Percentiles rank a stretch among this genome's conserved stretches.
Evolutionary conservation across 2,113 vertebrate species (phyloP).

Genomic region (Connochaetes taurinus): DNA sequence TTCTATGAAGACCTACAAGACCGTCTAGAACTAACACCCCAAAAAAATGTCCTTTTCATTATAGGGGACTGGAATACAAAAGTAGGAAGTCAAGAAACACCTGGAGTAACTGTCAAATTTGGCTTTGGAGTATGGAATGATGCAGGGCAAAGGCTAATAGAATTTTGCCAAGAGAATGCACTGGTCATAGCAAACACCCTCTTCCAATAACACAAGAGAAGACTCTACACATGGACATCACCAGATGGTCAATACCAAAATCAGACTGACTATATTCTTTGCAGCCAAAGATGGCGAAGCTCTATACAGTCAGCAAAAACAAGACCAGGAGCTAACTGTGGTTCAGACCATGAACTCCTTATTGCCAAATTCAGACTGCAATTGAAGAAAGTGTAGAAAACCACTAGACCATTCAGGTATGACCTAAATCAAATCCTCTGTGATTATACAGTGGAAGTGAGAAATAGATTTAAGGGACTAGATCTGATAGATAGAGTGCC

Average conservation of each 20-base stretch:
- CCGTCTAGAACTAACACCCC: not conserved
- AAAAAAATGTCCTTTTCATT: not conserved
- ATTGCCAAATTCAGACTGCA: not conserved
- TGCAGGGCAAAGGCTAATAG: not conserved
- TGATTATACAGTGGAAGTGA: not conserved
- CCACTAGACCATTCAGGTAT: not conserved
- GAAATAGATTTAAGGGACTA: not conserved
- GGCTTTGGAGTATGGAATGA: not conserved
- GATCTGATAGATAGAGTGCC: not conserved
- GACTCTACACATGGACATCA: not conserved
- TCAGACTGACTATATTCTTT: not conserved
- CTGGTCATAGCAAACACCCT: not conserved
- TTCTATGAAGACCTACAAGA: not conserved
- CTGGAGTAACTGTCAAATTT: not conserved
- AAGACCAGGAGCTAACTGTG: accelerated
- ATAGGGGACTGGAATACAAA: not conserved
- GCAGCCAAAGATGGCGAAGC: not conserved
- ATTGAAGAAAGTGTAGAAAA: not conserved
- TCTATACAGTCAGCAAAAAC: not conserved
- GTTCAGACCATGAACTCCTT: not conserved
- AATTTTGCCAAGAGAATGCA: not conserved
- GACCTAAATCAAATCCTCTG: not conserved
- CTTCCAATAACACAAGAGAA: not conserved
- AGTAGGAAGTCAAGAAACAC: not conserved
- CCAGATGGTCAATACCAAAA: accelerated